Evolutionary conservation across 2,888 invertebrate genomes (phyloP).

Genomic region (Alsophila aescularia): DNA sequence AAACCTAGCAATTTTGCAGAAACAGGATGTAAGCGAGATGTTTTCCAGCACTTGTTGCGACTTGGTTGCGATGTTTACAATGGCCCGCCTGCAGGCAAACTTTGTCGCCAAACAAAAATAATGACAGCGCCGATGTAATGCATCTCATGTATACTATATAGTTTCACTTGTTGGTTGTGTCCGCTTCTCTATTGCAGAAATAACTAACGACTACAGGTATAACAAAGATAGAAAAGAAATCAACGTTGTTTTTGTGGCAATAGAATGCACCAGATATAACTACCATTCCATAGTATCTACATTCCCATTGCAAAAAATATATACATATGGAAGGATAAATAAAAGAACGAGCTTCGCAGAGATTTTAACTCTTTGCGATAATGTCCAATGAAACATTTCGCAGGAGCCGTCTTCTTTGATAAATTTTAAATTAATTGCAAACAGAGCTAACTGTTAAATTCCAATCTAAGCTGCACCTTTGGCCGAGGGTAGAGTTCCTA

Average conservation of each 20-base stretch:
- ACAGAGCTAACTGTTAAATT: slow-evolving; percentile 63
- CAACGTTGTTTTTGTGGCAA: slow-evolving; percentile 10
- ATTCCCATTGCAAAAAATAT: background rate
- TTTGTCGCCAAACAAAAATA: slow-evolving; percentile 55
- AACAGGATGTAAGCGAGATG: slow-evolving; percentile 30
- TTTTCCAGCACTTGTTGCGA: slow-evolving; percentile 40
- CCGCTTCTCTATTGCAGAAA: slow-evolving; percentile 12
- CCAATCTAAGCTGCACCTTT: slow-evolving; percentile 65
- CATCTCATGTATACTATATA: slow-evolving; percentile 29
- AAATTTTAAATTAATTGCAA: slow-evolving; percentile 55
- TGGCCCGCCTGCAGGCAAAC: slow-evolving; percentile 51
- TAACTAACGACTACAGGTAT: slow-evolving; percentile 16
- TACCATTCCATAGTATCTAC: background rate
- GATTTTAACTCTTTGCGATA: slow-evolving; percentile 10
- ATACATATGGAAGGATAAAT: background rate
- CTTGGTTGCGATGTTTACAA: slow-evolving; percentile 47
- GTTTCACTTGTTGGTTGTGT: slow-evolving; percentile 19
- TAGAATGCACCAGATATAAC: background rate
- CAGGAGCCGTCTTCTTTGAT: slow-evolving; percentile 39
- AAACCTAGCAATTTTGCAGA: slow-evolving; percentile 14
- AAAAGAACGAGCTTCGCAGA: background rate
- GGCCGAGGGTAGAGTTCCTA: slow-evolving; percentile 59
- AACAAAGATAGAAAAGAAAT: slow-evolving; percentile 11
- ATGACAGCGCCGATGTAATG: slow-evolving; percentile 39
- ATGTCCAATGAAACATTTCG: slow-evolving; percentile 40